These are phyloP conservation scores for Nyctalus aviator DNA, from an alignment of 2,797 vertebrate species.

Conservation along the genomic window DNA sequence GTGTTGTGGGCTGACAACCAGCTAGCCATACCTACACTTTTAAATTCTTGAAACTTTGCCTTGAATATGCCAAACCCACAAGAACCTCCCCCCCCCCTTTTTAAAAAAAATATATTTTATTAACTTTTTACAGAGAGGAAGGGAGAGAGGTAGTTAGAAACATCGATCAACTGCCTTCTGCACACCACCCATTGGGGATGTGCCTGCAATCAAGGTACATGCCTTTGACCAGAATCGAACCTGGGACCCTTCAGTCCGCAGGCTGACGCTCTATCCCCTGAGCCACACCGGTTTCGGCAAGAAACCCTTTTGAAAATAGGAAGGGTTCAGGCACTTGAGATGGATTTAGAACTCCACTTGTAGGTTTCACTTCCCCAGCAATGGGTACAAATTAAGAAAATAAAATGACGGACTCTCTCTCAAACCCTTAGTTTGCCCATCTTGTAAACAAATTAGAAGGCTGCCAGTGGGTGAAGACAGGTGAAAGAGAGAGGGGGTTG, in stretches of 20 bases:
- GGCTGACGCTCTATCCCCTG: too few relatives aligned
- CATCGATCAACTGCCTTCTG: too few relatives aligned
- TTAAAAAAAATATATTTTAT: too few relatives aligned
- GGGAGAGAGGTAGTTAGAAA: too few relatives aligned
- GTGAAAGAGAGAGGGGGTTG: not conserved
- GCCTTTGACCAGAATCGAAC: too few relatives aligned
- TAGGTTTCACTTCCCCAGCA: slow-evolving; percentile 70
- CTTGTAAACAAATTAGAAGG: slow-evolving; percentile 21
- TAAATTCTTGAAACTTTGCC: slow-evolving; percentile 37
- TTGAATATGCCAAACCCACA: not conserved
- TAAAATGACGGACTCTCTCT: not conserved
- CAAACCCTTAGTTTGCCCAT: not conserved
- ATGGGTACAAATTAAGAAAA: slow-evolving; percentile 50
- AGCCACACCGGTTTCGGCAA: too few relatives aligned
- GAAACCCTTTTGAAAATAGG: not conserved
- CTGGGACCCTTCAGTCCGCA: too few relatives aligned
- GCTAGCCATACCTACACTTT: not conserved
- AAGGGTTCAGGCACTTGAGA: not conserved
- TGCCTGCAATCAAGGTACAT: too few relatives aligned
- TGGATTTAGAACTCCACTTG: not conserved
- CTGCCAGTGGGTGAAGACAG: not conserved
- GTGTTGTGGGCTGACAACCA: not conserved
- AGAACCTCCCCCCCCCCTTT: too few relatives aligned
- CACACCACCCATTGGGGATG: too few relatives aligned
- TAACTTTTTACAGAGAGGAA: too few relatives aligned